Percentiles rank a stretch among this genome's conserved stretches.
These are phyloP conservation scores for Rhynchotus rufescens DNA, from an alignment of 2,797 vertebrate species.

Conservation along the genomic window DNA sequence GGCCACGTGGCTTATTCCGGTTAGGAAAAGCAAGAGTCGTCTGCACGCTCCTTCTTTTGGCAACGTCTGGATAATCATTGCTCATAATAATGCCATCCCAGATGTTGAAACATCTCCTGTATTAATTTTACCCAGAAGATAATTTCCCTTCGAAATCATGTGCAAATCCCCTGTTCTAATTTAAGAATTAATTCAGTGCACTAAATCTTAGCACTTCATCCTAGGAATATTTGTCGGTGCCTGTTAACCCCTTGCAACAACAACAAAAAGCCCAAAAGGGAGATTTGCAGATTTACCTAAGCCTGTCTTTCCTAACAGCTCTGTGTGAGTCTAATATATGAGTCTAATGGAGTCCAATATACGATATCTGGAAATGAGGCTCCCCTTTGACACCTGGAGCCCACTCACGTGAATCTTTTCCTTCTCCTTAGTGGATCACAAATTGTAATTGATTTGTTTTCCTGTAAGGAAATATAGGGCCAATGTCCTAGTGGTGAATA, in stretches of 20 bases:
- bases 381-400: not conserved
- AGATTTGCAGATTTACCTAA: not conserved
- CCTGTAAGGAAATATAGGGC: not conserved
- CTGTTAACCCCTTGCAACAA: conserved; percentile 59
- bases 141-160: conserved; percentile 73
- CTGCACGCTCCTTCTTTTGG: conserved; percentile 55
- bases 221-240: conserved; percentile 52
- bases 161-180: conserved; percentile 72
- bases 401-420: not conserved
- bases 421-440: not conserved
- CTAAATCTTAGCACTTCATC: conserved; percentile 69
- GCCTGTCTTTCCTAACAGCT: not conserved
- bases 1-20: conserved; percentile 19
- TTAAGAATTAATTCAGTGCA: conserved; percentile 69
- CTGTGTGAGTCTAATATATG: not conserved
- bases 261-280: not conserved
- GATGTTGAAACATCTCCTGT: conserved; percentile 71
- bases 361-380: not conserved
- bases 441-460: not conserved
- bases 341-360: not conserved
- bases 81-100: conserved; percentile 68
- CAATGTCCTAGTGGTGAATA: not conserved
- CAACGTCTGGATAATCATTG: conserved; percentile 56
- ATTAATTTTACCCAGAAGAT: conserved; percentile 76
- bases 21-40: conserved; percentile 37